Evolutionary conservation across 2,888 invertebrate genomes (phyloP).

Genomic region (Dermolepida albohirtum): DNA sequence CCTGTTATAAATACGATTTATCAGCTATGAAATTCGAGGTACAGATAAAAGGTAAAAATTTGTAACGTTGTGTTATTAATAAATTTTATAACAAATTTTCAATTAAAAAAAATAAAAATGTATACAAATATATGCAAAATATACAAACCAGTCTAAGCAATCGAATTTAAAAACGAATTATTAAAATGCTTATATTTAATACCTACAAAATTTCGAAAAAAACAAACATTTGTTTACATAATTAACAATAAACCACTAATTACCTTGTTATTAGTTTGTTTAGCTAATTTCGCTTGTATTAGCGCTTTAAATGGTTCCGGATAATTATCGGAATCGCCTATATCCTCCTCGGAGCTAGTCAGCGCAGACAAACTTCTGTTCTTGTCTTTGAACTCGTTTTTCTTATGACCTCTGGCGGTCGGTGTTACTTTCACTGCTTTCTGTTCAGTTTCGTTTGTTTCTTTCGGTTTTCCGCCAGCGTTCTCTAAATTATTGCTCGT

Average conservation of each 20-base stretch:
- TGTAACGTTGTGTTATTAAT: no score
- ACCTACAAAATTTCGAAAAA: no score
- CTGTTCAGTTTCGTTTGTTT: constrained; percentile 43
- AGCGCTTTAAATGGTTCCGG: constrained; percentile 75
- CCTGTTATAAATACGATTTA: no score
- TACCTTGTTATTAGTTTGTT: constrained; percentile 32
- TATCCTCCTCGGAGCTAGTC: constrained; percentile 65
- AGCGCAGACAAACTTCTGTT: constrained; percentile 42
- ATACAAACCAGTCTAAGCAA: no score
- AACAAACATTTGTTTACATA: no score
- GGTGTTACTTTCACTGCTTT: constrained; percentile 39
- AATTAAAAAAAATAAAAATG: no score
- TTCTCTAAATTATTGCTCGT: constrained; percentile 30
- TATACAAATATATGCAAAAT: no score
- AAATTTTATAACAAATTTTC: no score
- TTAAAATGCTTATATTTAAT: no score
- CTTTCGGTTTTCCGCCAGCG: constrained; percentile 40
- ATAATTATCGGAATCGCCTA: constrained; percentile 73
- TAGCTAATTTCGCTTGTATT: constrained; percentile 69
- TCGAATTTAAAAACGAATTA: no score
- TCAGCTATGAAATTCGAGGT: no score
- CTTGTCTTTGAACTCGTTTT: constrained; percentile 52
- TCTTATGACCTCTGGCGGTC: constrained; percentile 52
- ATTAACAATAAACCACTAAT: background rate
- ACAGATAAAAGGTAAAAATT: no score